These are phyloP conservation scores for Sphaerodactylus townsendi DNA, from an alignment of 2,113 vertebrate species.

Conservation along the genomic window DNA sequence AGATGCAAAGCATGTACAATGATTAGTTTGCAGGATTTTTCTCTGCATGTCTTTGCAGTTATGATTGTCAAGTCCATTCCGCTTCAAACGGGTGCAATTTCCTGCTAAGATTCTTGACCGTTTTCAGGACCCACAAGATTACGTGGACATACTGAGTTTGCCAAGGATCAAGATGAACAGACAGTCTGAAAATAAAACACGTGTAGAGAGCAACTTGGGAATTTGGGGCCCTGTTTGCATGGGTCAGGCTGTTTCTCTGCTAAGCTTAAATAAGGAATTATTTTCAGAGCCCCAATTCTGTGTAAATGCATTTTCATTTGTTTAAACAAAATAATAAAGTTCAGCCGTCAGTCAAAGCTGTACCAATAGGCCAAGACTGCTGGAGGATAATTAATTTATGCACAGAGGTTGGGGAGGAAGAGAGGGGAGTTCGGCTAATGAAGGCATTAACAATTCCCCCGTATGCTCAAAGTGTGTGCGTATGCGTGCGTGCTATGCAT, in stretches of 20 bases:
- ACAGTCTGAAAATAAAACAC: not conserved
- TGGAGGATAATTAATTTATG: constrained; percentile 53
- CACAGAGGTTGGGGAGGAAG: not conserved
- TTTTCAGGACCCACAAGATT: not conserved
- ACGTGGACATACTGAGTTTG: not conserved
- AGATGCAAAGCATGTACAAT: too few species aligned
- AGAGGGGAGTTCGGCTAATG: constrained; percentile 59
- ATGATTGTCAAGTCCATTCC: not conserved
- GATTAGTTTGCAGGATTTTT: too few species aligned
- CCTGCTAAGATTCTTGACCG: not conserved
- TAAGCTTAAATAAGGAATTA: not conserved
- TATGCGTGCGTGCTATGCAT: not conserved
- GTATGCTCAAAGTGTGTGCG: constrained; percentile 37
- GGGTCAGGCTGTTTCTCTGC: not conserved
- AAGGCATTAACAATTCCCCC: constrained; percentile 49
- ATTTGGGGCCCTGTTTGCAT: not conserved
- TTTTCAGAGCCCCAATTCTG: too few species aligned
- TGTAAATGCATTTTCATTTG: not conserved
- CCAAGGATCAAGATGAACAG: too few species aligned
- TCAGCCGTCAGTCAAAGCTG: constrained; percentile 26
- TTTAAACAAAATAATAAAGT: not conserved
- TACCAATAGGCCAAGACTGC: constrained; percentile 10
- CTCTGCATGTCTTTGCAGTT: too few species aligned
- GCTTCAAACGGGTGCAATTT: not conserved
- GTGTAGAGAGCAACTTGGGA: not conserved